These are phyloP conservation scores for Hybos culiciformis DNA, from an alignment of 2,888 invertebrate species.

Conservation along the genomic window DNA sequence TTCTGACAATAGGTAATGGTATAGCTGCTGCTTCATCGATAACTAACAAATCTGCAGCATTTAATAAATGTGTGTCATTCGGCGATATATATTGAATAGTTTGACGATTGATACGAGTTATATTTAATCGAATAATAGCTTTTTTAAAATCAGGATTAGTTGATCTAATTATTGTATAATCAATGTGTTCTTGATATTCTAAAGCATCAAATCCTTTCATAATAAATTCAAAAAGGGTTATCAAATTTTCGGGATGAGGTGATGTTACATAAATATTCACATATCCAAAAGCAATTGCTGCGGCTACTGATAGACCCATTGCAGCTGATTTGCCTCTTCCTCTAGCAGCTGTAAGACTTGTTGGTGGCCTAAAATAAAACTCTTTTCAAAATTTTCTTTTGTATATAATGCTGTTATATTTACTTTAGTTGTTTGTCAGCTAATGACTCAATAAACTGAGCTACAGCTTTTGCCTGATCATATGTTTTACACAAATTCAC, in stretches of 20 bases:
- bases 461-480: conserved; percentile 84
- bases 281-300: conserved; percentile 63
- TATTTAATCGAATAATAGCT: conserved; percentile 84
- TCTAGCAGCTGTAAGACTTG: conserved; percentile 89
- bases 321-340: conserved; percentile 98
- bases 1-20: conserved; percentile 81
- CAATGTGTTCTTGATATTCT: conserved; percentile 88
- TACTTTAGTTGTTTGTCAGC: conserved; percentile 71
- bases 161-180: conserved; percentile 88
- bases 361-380: conserved; percentile 55
- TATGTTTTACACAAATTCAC: conserved; percentile 81
- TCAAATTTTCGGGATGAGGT: conserved; percentile 95
- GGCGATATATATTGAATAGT: conserved; percentile 97
- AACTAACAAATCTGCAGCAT: conserved; percentile 87
- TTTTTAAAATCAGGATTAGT: conserved; percentile 94
- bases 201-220: conserved; percentile 90
- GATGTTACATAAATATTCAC: conserved; percentile 94
- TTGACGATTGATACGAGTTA: conserved; percentile 81
- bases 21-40: conserved; percentile 99
- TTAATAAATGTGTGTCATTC: conserved; percentile 71
- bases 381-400: background rate
- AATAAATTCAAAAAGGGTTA: conserved; percentile 92
- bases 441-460: conserved; percentile 88
- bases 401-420: conserved; percentile 5
- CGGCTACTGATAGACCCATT: conserved; percentile 81